Conservation (phyloP, 2,113 vertebrate species). For the Synodontis membranacea region DNA sequence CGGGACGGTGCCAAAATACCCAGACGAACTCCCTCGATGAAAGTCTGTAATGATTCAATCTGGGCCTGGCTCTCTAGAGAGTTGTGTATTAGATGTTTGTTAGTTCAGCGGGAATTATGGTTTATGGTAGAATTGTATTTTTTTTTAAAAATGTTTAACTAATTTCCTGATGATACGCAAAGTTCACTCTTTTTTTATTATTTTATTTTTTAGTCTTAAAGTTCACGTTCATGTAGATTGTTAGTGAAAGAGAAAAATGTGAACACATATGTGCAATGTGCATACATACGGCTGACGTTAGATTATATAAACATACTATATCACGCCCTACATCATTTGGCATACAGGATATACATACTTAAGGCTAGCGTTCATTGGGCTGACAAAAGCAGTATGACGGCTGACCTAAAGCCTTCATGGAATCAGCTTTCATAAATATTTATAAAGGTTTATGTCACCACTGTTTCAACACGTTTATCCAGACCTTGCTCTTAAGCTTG, state of each 20-base stretch:
- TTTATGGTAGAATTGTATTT: background rate
- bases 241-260: background rate
- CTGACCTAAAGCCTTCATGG: background rate
- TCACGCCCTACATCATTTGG: background rate
- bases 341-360: background rate
- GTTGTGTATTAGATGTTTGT: background rate
- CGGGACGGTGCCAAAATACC: conserved; percentile 6
- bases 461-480: background rate
- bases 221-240: background rate
- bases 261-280: background rate
- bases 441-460: background rate
- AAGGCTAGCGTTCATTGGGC: background rate
- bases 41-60: conserved; percentile 17
- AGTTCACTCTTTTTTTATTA: background rate
- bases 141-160: background rate
- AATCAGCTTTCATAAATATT: background rate
- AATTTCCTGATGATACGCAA: background rate
- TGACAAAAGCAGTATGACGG: background rate
- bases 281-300: background rate
- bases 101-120: conserved; percentile 1
- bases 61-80: background rate
- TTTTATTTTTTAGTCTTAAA: background rate
- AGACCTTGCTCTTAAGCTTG: too few species aligned
- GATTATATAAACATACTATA: background rate
- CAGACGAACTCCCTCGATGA: background rate